Conservation (phyloP, 2,888 invertebrate species). For the Cantharis lateralis region DNA sequence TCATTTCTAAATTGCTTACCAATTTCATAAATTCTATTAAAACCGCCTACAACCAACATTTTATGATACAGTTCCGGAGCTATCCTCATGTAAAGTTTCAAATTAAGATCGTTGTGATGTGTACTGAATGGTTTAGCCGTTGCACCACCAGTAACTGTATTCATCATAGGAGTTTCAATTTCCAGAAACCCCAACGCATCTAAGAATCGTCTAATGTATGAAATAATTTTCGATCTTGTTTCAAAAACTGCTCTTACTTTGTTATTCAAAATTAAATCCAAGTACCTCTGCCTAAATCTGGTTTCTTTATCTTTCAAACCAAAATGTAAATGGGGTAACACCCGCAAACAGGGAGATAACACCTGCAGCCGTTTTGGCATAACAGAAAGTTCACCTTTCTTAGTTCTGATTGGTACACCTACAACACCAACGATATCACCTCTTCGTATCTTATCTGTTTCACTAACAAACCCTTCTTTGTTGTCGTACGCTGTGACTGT, state of each 20-base stretch:
- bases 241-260: conserved; percentile 88
- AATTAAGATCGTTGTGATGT: conserved; percentile 97
- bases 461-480: conserved; percentile 73
- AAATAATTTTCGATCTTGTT: conserved; percentile 79
- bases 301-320: conserved; percentile 98
- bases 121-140: conserved; percentile 98
- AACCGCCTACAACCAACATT: conserved; percentile 97
- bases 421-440: conserved; percentile 93
- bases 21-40: conserved; percentile 90
- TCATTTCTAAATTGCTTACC: conserved; percentile 96
- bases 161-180: conserved; percentile 99
- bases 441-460: conserved; percentile 82
- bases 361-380: conserved; percentile 83
- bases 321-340: conserved; percentile 96
- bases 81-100: conserved; percentile 96
- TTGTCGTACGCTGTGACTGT: conserved; percentile 81
- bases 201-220: conserved; percentile 85
- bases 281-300: conserved; percentile 86
- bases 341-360: conserved; percentile 95
- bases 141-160: conserved; percentile 98
- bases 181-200: conserved; percentile 94
- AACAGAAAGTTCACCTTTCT: conserved; percentile 96
- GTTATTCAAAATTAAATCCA: conserved; percentile 95
- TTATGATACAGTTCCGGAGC: conserved; percentile 98
- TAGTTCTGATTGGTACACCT: conserved; percentile 90